phyloP scores from a whole-genome alignment of 2,797 vertebrate genomes.

The Galago senegalensis region DNA sequence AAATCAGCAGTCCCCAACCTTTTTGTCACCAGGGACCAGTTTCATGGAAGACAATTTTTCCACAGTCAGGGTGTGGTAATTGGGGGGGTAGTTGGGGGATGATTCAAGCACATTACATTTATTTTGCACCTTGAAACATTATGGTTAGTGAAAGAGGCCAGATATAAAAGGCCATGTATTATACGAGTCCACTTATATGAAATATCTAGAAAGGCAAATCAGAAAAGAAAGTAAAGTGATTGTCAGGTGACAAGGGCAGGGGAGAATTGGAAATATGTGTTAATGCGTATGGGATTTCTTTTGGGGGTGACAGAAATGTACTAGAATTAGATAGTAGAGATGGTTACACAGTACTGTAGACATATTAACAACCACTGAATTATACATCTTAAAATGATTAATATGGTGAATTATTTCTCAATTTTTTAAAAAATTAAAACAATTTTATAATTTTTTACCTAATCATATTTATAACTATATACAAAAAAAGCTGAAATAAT shows the following conservation, averaged over 20 bases:
- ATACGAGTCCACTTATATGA: background rate
- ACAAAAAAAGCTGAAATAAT: constrained; percentile 29
- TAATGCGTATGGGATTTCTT: constrained; percentile 25
- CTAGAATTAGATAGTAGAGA: background rate
- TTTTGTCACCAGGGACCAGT: too few species aligned
- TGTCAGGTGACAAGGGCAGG: background rate
- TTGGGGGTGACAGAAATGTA: background rate
- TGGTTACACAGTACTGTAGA: background rate
- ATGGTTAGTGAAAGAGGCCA: background rate
- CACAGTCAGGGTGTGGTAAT: too few species aligned
- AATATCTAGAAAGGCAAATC: constrained; percentile 46
- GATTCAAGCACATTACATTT: too few species aligned
- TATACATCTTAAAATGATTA: constrained; percentile 19
- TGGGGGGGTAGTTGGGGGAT: too few species aligned
- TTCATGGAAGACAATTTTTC: too few species aligned
- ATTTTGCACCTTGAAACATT: constrained; percentile 14
- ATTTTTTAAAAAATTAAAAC: background rate
- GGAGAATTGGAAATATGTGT: background rate
- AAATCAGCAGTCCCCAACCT: too few species aligned
- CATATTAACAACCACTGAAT: constrained; percentile 50
- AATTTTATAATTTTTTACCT: background rate
- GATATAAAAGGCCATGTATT: constrained; percentile 27
- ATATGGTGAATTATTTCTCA: constrained; percentile 14
- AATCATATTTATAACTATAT: background rate
- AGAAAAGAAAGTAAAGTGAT: constrained; percentile 17